Base-by-base conservation (phyloP, 2,888 invertebrate species). In the Stenotaenia linearis region DNA sequence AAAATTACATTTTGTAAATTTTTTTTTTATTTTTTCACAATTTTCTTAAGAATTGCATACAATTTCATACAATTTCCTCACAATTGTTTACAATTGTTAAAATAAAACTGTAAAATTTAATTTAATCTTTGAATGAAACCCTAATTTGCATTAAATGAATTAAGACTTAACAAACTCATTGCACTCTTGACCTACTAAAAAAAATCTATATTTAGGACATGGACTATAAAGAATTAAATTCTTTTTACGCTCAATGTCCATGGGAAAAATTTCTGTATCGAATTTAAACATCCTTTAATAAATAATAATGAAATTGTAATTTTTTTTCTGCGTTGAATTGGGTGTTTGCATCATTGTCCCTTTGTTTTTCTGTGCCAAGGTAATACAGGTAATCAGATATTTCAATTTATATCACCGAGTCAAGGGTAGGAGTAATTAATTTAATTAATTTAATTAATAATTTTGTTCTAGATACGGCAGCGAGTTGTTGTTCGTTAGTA, bases 401-500 rank as follows among this genome's bases (percentile, higher is more conserved):
- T 69, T 28, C 25, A 69, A 69, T 69, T 69, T 69, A 69, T 69
- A 25, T 2, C 69, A 28, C 1, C 69, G n/a, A 69, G 10, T 69
- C 69, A 69, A 69, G 69, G 69, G 28, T 79, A 75, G 79, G 80
- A 7, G 6, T 74, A 30, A 5, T 18, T 74, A 45, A 9, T 45
- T 45, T n/a, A 25, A 15, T 28, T 69, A 3, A 28, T 69, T 69
- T 69, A 10, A n/a, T 18, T 82, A n/a, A n/a, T 81, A 80, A 82
- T 82, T 83, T 82, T 78, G 80, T 88, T 88, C 80, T 86, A 97
- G 97, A 88, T 97, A 97, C 88, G 97, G 97, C 84, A 95, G 96
- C 88, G 95, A 96, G 85, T 88, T 98, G 84, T 95, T 96, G 89
- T 91, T 95, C 81, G 92, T 97, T 83, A 96, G 96, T 86, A 93